Percentiles rank a stretch among this genome's conserved stretches.
Evolutionary conservation across 2,113 vertebrate species (phyloP).

Genomic region (Brachypteracias leptosomus): DNA sequence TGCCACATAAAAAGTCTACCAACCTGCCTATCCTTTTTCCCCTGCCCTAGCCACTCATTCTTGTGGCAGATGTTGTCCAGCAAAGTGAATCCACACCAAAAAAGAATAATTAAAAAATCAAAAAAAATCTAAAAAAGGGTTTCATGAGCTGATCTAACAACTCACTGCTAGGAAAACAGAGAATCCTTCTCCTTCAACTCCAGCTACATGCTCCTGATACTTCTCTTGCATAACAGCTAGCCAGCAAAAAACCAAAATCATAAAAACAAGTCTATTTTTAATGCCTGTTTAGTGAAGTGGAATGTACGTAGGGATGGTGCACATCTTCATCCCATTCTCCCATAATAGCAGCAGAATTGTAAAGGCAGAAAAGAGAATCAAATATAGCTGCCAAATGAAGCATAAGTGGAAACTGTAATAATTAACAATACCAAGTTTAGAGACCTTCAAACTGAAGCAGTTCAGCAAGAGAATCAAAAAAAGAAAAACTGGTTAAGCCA

Average conservation of each 20-base stretch:
- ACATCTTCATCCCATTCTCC: neutral
- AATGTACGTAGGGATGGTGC: rapidly evolving
- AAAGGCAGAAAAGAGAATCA: neutral
- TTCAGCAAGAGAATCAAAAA: neutral
- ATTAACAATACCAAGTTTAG: neutral
- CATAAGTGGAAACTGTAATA: neutral
- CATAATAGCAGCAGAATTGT: neutral
- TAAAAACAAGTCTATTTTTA: rapidly evolving
- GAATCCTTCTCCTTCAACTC: neutral
- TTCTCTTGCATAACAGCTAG: neutral
- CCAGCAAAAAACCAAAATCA: neutral
- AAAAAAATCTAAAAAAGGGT: neutral
- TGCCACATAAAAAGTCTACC: neutral
- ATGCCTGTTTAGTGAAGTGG: neutral
- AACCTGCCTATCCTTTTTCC: neutral
- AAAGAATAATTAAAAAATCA: neutral
- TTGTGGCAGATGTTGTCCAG: neutral
- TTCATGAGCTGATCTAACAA: neutral
- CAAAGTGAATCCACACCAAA: neutral
- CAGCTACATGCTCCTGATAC: neutral
- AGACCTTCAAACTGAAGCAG: neutral
- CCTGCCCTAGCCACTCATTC: neutral
- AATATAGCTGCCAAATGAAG: neutral
- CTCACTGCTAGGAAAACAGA: neutral
- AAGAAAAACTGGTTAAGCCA: neutral